Evolutionary conservation across 2,888 invertebrate species (phyloP), one percentile per base, ranked within the genome.

Genomic region (Mythimna loreyi): DNA sequence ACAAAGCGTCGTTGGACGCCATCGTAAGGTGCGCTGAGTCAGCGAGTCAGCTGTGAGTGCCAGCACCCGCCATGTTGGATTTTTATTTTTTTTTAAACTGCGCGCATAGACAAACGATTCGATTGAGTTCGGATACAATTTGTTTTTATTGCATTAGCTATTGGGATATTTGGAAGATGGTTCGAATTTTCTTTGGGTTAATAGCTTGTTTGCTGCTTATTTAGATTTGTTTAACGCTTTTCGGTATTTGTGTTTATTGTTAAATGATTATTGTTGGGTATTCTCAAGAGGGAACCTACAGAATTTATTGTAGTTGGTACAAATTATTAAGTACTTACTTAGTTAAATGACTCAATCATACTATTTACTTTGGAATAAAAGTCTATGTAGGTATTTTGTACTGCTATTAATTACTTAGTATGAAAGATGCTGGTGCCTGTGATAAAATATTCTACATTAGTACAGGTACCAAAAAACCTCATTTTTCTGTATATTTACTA

Each of bases 21-120:
- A 86, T 85, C 86, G 89, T 88, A 91, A 92, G 92, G 90, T 92
- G 91, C 87, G 94, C 92, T 88, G 93, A 94, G 89, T 94, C 94
- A 94, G 94, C 94, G 93, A 94, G 89, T 94, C 94, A 94, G 94
- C 94, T 94, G 93, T 89, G 89, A 89, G 87, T 87, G 78, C 84
- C 77, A 82, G 85, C 80, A 81, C 77, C 87, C 85, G 90, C 92
- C 92, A 93, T 93, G 82, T 93, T 92, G 90, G 84, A 88, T 87
- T 88, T 92, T 91, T 90, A 91, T 91, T 45, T 92, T 92, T n/a
- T 92, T 93, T 92, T 86, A 58, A 90, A 92, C 86, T 88, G 88
- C 87, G 81, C 81, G 82, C 86, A 88, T 88, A 89, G 89, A 88
- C 89, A 90, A 90, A 87, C 88, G 79, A 81, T 86, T 84, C 85